These are phyloP conservation scores for Leucopsar rothschildi DNA, from an alignment of 2,113 vertebrate genomes.

Conservation along the genomic window DNA sequence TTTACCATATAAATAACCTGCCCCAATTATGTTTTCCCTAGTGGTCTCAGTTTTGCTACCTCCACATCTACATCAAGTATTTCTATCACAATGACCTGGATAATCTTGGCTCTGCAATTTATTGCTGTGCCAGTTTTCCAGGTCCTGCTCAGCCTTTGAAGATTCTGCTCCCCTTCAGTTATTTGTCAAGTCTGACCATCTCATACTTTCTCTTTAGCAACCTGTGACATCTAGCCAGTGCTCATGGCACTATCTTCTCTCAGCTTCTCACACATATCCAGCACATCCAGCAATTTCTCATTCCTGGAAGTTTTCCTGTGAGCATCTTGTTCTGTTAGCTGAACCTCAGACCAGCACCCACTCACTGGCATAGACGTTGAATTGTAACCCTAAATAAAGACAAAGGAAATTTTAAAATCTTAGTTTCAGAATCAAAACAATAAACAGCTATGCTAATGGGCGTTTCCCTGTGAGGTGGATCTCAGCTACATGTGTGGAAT, in stretches of 20 bases:
- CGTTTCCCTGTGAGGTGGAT: not conserved
- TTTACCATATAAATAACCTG: not conserved
- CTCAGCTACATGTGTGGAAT: not conserved
- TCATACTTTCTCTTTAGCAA: not conserved
- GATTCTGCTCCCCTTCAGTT: not conserved
- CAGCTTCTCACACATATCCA: not conserved
- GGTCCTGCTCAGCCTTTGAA: not conserved
- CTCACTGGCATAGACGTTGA: not conserved
- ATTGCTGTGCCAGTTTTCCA: rapidly evolving
- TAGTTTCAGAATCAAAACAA: not conserved
- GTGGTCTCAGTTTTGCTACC: not conserved
- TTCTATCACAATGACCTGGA: not conserved
- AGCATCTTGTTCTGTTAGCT: not conserved
- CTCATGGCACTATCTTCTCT: not conserved
- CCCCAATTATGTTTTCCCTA: not conserved
- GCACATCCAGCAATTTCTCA: not conserved
- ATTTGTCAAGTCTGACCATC: not conserved
- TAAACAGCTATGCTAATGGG: not conserved
- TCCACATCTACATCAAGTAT: not conserved
- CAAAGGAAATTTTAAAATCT: not conserved
- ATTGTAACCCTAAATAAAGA: not conserved
- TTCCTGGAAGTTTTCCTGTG: not conserved
- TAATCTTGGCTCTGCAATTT: rapidly evolving
- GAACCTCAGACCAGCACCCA: not conserved
- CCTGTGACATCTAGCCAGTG: not conserved